Conservation (phyloP, 1,140 invertebrate species). For the Pentalonia nigronervosa region DNA sequence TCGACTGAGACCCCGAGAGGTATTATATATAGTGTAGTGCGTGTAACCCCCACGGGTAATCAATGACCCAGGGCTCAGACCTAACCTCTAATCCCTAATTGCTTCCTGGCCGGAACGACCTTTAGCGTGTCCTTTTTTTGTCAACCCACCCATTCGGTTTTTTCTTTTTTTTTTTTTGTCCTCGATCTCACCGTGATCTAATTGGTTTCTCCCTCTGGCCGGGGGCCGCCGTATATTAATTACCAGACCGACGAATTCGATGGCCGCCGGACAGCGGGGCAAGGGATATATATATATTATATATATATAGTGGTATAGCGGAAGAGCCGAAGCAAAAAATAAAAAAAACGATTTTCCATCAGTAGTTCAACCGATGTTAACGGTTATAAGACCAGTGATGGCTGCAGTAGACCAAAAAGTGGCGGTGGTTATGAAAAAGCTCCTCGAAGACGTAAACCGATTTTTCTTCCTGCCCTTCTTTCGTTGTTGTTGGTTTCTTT, state of each 20-base stretch:
- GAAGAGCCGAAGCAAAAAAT: not conserved
- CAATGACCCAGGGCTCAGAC: slow-evolving; percentile 56
- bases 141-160: slow-evolving; percentile 17
- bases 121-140: slow-evolving; percentile 54
- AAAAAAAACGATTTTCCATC: slow-evolving; percentile 45
- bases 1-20: slow-evolving; percentile 25
- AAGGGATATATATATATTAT: not conserved
- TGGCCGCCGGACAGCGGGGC: not conserved
- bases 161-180: slow-evolving; percentile 38
- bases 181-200: slow-evolving; percentile 54
- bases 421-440: slow-evolving; percentile 36
- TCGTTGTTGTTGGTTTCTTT: slow-evolving; percentile 21
- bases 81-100: slow-evolving; percentile 56
- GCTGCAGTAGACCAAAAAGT: slow-evolving; percentile 20
- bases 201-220: slow-evolving; percentile 31
- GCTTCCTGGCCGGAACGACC: slow-evolving; percentile 56
- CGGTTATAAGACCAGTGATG: not conserved
- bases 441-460: slow-evolving; percentile 32
- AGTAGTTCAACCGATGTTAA: slow-evolving; percentile 30
- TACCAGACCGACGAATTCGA: slow-evolving; percentile 29
- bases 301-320: not conserved
- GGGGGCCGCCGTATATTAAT: slow-evolving; percentile 26
- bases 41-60: slow-evolving; percentile 51
- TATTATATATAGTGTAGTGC: not conserved
- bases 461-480: slow-evolving; percentile 44